Evolutionary conservation across 2,113 vertebrate species (phyloP).

Genomic region (Xiphophorus couchianus): DNA sequence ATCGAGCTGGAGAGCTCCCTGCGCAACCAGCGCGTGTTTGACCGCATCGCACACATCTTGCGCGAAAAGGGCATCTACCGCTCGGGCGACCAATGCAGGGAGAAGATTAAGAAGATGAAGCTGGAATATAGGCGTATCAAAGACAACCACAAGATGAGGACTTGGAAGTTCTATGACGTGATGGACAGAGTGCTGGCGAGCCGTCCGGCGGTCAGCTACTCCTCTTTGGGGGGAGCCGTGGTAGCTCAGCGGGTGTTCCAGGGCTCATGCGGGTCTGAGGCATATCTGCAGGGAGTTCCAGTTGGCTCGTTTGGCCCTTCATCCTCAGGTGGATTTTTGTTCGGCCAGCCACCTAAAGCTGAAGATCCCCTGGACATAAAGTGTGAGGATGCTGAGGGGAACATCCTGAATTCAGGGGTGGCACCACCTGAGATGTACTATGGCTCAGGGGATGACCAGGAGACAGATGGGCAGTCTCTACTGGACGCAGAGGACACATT

Average conservation of each 20-base stretch:
- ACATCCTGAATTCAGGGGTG: constrained; percentile 77
- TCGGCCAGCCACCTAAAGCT: constrained; percentile 80
- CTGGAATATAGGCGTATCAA: constrained; percentile 90
- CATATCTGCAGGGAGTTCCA: constrained; percentile 65
- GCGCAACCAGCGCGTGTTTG: constrained; percentile 90
- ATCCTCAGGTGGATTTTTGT: constrained; percentile 74
- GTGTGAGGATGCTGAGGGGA: constrained; percentile 85
- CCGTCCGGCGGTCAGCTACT: constrained; percentile 82
- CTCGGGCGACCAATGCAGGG: constrained; percentile 87
- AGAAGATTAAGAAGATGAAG: constrained; percentile 96
- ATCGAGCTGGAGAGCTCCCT: constrained; percentile 88
- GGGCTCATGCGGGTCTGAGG: constrained; percentile 71
- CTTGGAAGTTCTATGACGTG: constrained; percentile 91
- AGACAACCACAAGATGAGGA: constrained; percentile 85
- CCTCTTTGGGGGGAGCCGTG: constrained; percentile 77
- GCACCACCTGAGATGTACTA: constrained; percentile 78
- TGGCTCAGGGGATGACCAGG: constrained; percentile 81
- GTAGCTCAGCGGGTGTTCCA: constrained; percentile 83
- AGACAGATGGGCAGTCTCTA: constrained; percentile 80
- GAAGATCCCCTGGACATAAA: constrained; percentile 85
- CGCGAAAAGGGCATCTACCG: constrained; percentile 86
- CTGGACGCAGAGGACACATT: constrained; percentile 64
- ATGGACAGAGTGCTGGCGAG: constrained; percentile 89
- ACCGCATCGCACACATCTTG: constrained; percentile 86
- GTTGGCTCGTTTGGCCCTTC: constrained; percentile 69